A percentile compares a stretch with the other conserved stretches of the same genome.
These are phyloP conservation scores for Eciton burchellii DNA, from an alignment of 1,140 invertebrate species.

Conservation along the genomic window DNA sequence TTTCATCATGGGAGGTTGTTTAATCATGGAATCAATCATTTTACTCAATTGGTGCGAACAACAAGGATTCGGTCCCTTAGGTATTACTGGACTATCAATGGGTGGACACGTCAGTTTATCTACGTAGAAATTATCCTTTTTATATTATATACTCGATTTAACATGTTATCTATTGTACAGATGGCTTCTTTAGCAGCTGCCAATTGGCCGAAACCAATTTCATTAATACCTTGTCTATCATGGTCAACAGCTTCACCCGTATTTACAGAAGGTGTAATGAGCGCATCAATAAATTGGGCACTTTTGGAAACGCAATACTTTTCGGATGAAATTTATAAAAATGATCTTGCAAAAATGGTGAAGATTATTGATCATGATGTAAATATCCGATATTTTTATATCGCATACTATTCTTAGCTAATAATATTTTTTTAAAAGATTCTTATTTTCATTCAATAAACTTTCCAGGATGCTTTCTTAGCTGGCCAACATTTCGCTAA, in stretches of 20 bases:
- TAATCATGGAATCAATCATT: conserved; percentile 97
- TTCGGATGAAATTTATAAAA: conserved; percentile 92
- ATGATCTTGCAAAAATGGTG: conserved; percentile 94
- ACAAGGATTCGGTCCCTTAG: conserved; percentile 95
- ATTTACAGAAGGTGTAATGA: conserved; percentile 98
- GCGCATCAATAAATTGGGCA: conserved; percentile 97
- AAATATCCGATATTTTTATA: conserved; percentile 57
- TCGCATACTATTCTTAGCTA: background rate
- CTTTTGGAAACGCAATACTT: conserved; percentile 95
- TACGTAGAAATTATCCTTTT: background rate
- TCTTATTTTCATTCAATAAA: conserved; percentile 23
- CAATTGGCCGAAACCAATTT: conserved; percentile 97
- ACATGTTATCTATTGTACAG: conserved; percentile 85
- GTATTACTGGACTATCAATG: conserved; percentile 99
- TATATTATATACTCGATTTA: background rate
- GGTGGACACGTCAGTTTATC: conserved; percentile 95
- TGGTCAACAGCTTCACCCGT: conserved; percentile 98
- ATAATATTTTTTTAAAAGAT: background rate
- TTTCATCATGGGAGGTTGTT: conserved; percentile 99
- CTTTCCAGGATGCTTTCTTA: conserved; percentile 88
- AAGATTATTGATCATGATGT: conserved; percentile 87
- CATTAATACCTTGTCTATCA: conserved; percentile 97
- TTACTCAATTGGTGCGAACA: conserved; percentile 97
- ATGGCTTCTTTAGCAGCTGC: conserved; percentile 98
- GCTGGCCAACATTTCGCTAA: conserved; percentile 94